Evolutionary conservation across 2,113 vertebrate species (phyloP).

Genomic region (Pollachius pollachius): DNA sequence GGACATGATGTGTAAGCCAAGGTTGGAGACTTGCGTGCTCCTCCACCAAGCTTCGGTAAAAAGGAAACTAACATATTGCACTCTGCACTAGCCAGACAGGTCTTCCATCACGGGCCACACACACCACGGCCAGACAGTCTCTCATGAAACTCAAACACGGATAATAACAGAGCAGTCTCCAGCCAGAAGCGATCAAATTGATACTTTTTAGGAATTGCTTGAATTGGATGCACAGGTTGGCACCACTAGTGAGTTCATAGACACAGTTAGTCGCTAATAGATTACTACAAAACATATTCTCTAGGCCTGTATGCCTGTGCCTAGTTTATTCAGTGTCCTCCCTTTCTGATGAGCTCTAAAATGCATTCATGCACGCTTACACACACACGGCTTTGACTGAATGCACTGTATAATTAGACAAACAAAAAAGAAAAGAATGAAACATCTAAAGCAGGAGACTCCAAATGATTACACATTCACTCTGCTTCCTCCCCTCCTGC

Average conservation of each 20-base stretch:
- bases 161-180: constrained; percentile 34
- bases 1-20: constrained; percentile 37
- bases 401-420: constrained; percentile 74
- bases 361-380: constrained; percentile 31
- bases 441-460: constrained; percentile 74
- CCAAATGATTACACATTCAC: constrained; percentile 81
- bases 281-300: too few species aligned
- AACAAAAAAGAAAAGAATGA: constrained; percentile 71
- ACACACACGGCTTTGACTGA: constrained; percentile 53
- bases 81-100: constrained; percentile 48
- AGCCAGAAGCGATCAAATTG: constrained; percentile 27
- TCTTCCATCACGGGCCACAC: constrained; percentile 31
- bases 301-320: too few species aligned
- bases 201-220: constrained; percentile 15
- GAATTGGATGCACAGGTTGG: constrained; percentile 5
- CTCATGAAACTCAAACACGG: constrained; percentile 40
- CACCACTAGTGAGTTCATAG: constrained; percentile 14
- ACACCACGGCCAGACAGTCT: constrained; percentile 21
- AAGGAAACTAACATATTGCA: constrained; percentile 53
- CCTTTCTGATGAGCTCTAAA: too few species aligned
- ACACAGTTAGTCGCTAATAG: constrained; percentile 7
- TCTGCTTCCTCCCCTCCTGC: constrained; percentile 73
- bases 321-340: too few species aligned
- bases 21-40: constrained; percentile 44
- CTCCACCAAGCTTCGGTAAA: constrained; percentile 27